Percentiles rank a stretch among this genome's conserved stretches.
phyloP scores from a whole-genome alignment of 2,113 vertebrate genomes.

The Pantherophis guttatus region DNA sequence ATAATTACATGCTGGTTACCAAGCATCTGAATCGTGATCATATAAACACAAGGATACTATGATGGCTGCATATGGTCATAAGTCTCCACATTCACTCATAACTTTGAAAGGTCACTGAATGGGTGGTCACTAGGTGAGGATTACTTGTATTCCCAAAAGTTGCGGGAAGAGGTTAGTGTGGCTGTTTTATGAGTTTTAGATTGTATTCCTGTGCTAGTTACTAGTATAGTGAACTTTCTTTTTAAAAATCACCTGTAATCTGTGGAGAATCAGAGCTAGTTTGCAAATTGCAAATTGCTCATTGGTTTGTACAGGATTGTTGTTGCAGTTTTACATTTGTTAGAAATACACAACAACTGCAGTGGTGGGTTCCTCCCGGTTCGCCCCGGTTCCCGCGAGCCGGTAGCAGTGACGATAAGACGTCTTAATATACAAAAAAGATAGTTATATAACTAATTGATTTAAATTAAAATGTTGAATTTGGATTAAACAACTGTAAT shows the following conservation, averaged over 20 bases:
- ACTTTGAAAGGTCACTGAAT: background rate
- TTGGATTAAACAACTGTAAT: no score
- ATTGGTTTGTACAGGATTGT: background rate
- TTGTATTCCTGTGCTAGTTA: background rate
- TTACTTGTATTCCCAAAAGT: background rate
- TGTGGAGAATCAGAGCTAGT: background rate
- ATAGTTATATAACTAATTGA: no score
- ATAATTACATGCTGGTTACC: background rate
- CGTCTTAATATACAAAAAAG: no score
- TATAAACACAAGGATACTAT: background rate
- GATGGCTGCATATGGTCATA: background rate
- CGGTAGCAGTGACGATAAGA: no score
- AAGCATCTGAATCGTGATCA: background rate
- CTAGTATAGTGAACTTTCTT: background rate
- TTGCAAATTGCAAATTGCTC: background rate
- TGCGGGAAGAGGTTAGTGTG: background rate
- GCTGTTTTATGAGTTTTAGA: background rate
- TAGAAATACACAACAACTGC: background rate
- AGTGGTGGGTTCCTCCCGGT: no score
- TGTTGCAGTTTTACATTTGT: background rate
- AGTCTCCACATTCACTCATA: background rate
- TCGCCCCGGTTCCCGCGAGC: no score
- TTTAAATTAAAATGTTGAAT: no score
- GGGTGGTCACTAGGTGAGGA: background rate
- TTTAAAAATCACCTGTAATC: background rate